Evolutionary conservation across 2,888 invertebrate species (phyloP), one percentile per base, ranked within the genome.

Genomic region (Ectobius pallidus): DNA sequence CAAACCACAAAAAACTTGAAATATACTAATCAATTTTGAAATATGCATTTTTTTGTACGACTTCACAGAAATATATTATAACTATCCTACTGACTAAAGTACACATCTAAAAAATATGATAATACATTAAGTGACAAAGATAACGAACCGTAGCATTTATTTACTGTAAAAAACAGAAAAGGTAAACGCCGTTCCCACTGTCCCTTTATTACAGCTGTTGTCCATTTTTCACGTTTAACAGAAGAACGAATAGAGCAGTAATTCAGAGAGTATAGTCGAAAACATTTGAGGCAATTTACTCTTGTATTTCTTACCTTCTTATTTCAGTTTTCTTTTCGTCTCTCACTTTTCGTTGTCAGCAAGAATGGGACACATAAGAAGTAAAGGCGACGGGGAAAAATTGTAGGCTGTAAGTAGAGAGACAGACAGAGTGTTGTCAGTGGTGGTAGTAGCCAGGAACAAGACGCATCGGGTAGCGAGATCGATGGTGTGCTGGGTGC

Each of bases 401-500:
- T 27, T 55, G 55, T 22, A n/a, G n/a, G 27, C 16, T 55, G 16
- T 18, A 9, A 27, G 27, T 30, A 14, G 25, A 30, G 22, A 58
- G 32, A 18, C 58, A 25, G 58, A 25, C 52, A 9, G 55, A n/a
- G 16, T 7, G 58, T 32, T 32, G 58, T 58, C 58, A 32, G n/a
- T 58, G 58, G 30, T 16, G n/a, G 30, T 58, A 30, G 32, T 32
- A 30, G 30, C 58, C 58, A 58, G 58, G 27, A 58, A n/a, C 30
- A 58, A 16, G 58, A 58, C 30, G 30, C 16, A 25, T n/a, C 22
- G 58, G 22, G n/a, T 32, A n/a, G 58, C 14, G 58, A 58, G 58
- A 58, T 58, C 58, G 58, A 58, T 58, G 58, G 4, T 4, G n/a
- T n/a, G n/a, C 30, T n/a, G 58, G 27, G 44, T n/a, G 52, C 18